phyloP scores from a whole-genome alignment of 2,113 vertebrate genomes.

The Gasterosteus aculeatus region DNA sequence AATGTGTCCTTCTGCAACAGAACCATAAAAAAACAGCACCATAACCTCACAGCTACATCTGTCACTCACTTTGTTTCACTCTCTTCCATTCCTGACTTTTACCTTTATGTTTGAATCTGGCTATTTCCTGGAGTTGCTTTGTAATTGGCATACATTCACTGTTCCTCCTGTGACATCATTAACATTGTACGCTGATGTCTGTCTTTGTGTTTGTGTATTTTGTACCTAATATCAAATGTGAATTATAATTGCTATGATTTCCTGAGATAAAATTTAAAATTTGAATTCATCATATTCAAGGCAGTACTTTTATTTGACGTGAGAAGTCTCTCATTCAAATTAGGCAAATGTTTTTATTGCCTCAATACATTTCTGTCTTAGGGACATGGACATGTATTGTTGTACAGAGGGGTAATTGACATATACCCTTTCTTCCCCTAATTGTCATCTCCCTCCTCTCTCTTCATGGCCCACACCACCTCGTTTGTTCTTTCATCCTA shows the following conservation, averaged over 20 bases:
- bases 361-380: constrained; percentile 72
- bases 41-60: constrained; percentile 37
- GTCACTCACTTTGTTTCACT: constrained; percentile 33
- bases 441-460: constrained; percentile 49
- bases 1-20: constrained; percentile 2
- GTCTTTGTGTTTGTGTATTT: constrained; percentile 35
- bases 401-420: constrained; percentile 69
- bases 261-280: neutral
- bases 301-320: constrained; percentile 16
- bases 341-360: constrained; percentile 3
- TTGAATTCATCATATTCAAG: constrained; percentile 6
- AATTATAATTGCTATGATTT: constrained; percentile 37
- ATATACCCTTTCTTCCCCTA: constrained; percentile 75
- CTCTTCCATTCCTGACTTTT: constrained; percentile 22
- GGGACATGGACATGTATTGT: constrained; percentile 64
- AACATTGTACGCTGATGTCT: constrained; percentile 51
- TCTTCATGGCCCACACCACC: constrained; percentile 42
- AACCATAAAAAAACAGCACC: constrained; percentile 70
- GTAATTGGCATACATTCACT: constrained; percentile 46
- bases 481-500: constrained; percentile 29
- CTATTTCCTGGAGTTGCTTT: constrained; percentile 59
- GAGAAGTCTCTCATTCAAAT: constrained; percentile 41
- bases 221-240: constrained; percentile 21
- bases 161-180: constrained; percentile 50
- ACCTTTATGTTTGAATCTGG: constrained; percentile 46